Evolutionary conservation across 2,797 vertebrate genomes (phyloP), one percentile per base, ranked within the genome.

Genomic region (Dicrostonyx torquatus): DNA sequence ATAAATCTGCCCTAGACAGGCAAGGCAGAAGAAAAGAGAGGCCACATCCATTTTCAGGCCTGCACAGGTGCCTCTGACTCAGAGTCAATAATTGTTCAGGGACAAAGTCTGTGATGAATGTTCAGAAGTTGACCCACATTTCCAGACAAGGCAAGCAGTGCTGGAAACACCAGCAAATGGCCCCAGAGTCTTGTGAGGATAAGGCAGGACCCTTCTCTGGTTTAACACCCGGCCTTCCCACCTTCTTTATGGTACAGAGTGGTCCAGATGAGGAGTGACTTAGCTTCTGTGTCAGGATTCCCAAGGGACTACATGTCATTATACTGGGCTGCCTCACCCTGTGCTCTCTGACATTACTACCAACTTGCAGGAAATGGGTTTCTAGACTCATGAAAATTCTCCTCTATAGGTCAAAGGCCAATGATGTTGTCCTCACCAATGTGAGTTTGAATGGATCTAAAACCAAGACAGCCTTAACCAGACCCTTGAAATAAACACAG

Each of bases 1-100:
- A 97, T 97, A 95, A 96, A 96, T 97, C 94, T 96, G 84, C 80
- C n/a, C 55, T 64, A 17, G 95, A 91, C 93, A 97, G 89, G 73
- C 9, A 1, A 96, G 87, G 86, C 0, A 0, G 77, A 93, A n/a
- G 90, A 78, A 92, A n/a, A 92, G 89, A 90, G 82, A 91, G 73
- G 78, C 72, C 43, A 95, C 93, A 95, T 96, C 85, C 94, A 96
- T 96, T 97, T 96, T 84, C 93, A 83, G 78, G 78, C 73, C 55
- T 76, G 77, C 20, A 76, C 91, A 95, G 96, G 66, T 93, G 26
- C 70, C 85, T 96, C 85, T 84, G 96, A 94, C 93, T 96, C 95
- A 83, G 88, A 95, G 85, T 95, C 91, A 97, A 68, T 95, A 94
- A 91, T 43, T 90, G 75, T 92, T 97, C 95, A 95, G 94, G 95